Evolutionary conservation across 1,140 invertebrate species (phyloP).

Genomic region (Pachypeltis micranthus): DNA sequence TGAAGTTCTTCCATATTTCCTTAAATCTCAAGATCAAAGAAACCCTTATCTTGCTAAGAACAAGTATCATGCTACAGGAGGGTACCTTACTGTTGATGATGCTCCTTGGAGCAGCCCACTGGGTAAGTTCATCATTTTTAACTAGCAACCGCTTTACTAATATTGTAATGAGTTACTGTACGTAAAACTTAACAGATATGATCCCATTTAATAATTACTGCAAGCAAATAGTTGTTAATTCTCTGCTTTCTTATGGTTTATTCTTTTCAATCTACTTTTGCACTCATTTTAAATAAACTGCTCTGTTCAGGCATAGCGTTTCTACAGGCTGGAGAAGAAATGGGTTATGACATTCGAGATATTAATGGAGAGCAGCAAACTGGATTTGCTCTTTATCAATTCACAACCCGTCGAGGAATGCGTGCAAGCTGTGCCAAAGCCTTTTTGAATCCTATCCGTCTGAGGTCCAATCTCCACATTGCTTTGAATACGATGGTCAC

Average conservation of each 20-base stretch:
- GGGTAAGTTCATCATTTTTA: no score
- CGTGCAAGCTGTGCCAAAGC: slow-evolving; percentile 69
- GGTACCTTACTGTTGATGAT: slow-evolving; percentile 68
- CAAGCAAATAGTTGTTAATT: no score
- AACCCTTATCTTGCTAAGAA: slow-evolving; percentile 66
- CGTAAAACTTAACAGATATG: no score
- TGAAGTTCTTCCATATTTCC: slow-evolving; percentile 76
- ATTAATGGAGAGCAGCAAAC: slow-evolving; percentile 69
- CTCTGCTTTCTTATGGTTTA: no score
- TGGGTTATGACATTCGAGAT: slow-evolving; percentile 68
- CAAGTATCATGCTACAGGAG: slow-evolving; percentile 58
- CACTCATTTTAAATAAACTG: no score
- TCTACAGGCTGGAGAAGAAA: slow-evolving; percentile 77
- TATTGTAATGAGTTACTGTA: not conserved
- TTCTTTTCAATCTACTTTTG: no score
- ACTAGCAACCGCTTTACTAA: not conserved
- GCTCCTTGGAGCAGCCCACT: slow-evolving; percentile 66
- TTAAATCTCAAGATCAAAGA: slow-evolving; percentile 70
- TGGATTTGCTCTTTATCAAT: slow-evolving; percentile 68
- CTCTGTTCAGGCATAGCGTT: slow-evolving; percentile 53
- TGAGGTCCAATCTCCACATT: slow-evolving; percentile 59
- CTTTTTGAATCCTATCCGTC: slow-evolving; percentile 59
- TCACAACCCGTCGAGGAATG: slow-evolving; percentile 63
- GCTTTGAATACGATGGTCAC: slow-evolving; percentile 64
- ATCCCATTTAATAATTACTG: no score